phyloP scores from a whole-genome alignment of 2,888 invertebrate genomes.

The Acrocyrtus sp. region DNA sequence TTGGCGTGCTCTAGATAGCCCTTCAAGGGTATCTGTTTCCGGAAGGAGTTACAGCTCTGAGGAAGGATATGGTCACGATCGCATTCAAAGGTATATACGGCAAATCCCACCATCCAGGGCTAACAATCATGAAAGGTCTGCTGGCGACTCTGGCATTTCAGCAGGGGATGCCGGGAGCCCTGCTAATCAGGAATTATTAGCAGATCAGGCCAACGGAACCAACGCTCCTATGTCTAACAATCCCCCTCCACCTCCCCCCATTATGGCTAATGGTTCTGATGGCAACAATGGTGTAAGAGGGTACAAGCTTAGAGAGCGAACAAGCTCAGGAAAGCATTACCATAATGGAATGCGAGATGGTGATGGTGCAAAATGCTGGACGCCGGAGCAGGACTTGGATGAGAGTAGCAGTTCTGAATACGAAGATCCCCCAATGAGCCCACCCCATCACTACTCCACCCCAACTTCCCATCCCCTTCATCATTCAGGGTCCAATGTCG shows the following conservation, averaged over 20 bases:
- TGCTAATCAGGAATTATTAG: conserved; percentile 61
- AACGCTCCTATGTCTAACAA: conserved; percentile 35
- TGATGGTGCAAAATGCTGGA: conserved; percentile 72
- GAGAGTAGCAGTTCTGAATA: conserved; percentile 71
- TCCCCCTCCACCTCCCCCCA: conserved; percentile 63
- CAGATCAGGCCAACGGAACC: conserved; percentile 20
- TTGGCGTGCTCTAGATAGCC: conserved; percentile 78
- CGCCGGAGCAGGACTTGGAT: conserved; percentile 86
- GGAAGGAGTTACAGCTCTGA: conserved; percentile 66
- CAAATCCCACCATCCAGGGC: conserved; percentile 64
- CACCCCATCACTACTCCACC: conserved; percentile 15
- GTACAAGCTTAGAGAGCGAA: conserved; percentile 35
- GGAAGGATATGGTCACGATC: conserved; percentile 64
- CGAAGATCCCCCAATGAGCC: conserved; percentile 55
- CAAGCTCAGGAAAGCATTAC: conserved; percentile 46
- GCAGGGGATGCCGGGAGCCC: conserved; percentile 75
- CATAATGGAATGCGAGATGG: conserved; percentile 3
- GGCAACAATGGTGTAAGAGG: conserved; percentile 61
- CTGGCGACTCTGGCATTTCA: conserved; percentile 84
- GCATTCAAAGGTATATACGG: conserved; percentile 64
- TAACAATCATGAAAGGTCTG: conserved; percentile 74
- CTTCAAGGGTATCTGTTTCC: conserved; percentile 66
- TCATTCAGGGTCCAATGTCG: conserved; percentile 27
- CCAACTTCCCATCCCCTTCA: conserved; percentile 8
- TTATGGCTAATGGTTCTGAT: conserved; percentile 61